phyloP scores from a whole-genome alignment of 2,113 vertebrate genomes.

The Syrmaticus mikado region DNA sequence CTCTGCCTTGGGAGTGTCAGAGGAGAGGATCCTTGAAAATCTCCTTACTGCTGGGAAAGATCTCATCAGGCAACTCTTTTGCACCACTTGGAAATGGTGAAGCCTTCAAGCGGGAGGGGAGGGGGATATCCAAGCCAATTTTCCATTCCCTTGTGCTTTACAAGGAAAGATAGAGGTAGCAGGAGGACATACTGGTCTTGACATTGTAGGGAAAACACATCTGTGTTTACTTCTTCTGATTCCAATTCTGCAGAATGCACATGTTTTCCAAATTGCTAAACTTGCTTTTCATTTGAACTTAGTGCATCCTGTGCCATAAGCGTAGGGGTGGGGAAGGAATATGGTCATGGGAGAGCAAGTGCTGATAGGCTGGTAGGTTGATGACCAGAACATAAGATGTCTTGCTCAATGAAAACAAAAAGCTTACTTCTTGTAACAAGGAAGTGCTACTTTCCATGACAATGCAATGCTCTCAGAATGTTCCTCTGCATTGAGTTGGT shows the following conservation, averaged over 20 bases:
- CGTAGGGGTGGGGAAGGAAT: not conserved
- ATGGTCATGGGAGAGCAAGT: not conserved
- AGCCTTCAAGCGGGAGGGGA: not conserved
- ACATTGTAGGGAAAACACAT: not conserved
- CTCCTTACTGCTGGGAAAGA: not conserved
- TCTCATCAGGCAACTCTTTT: not conserved
- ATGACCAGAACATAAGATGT: not conserved
- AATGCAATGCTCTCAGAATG: not conserved
- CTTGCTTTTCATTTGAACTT: not conserved
- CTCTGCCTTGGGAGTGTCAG: not conserved
- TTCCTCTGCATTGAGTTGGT: not conserved
- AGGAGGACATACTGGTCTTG: not conserved
- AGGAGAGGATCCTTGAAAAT: not conserved
- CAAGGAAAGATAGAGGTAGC: not conserved
- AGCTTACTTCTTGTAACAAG: not conserved
- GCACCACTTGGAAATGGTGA: not conserved
- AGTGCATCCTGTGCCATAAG: accelerated
- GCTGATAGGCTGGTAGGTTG: accelerated
- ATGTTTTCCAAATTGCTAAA: not conserved
- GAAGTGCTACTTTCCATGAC: not conserved
- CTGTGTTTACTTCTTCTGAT: not conserved
- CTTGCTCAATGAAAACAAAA: not conserved
- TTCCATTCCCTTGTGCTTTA: not conserved
- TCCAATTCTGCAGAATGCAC: not conserved
- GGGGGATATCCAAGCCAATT: not conserved